Conservation (phyloP, 1,140 invertebrate genomes). For the Diorhabda sublineata region DNA sequence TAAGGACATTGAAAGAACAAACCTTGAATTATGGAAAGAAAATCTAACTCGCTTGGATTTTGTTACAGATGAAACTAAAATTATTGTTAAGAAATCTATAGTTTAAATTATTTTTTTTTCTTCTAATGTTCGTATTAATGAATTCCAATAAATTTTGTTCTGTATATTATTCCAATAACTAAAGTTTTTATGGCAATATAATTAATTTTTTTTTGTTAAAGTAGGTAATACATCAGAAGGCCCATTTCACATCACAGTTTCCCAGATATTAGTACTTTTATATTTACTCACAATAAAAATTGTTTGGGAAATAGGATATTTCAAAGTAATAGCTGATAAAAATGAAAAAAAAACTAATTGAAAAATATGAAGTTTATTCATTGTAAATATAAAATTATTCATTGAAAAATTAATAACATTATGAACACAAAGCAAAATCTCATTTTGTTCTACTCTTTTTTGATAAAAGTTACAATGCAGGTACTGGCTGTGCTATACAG, state of each 20-base stretch:
- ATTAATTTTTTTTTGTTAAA: too few species aligned
- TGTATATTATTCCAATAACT: too few species aligned
- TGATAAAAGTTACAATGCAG: background rate
- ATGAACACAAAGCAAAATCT: background rate
- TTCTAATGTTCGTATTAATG: too few species aligned
- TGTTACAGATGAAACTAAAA: background rate
- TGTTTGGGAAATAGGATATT: too few species aligned
- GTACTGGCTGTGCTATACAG: conserved; percentile 4
- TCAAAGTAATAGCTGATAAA: background rate
- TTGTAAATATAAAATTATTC: background rate
- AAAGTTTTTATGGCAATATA: too few species aligned
- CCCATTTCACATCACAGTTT: too few species aligned
- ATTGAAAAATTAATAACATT: background rate
- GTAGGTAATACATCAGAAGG: too few species aligned
- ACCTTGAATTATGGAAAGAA: conserved; percentile 60
- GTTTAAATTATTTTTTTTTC: too few species aligned
- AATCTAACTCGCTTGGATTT: conserved; percentile 15
- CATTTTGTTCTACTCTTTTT: background rate
- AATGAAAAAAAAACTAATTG: background rate
- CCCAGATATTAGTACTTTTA: too few species aligned
- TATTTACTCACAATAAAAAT: too few species aligned
- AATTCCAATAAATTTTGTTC: too few species aligned
- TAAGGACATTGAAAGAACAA: conserved; percentile 52
- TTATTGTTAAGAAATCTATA: background rate
- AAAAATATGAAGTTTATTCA: conserved; percentile 7